Percentiles rank a stretch among this genome's conserved stretches.
Evolutionary conservation across 2,888 invertebrate species (phyloP).

Genomic region (Ornithoptera priamus): DNA sequence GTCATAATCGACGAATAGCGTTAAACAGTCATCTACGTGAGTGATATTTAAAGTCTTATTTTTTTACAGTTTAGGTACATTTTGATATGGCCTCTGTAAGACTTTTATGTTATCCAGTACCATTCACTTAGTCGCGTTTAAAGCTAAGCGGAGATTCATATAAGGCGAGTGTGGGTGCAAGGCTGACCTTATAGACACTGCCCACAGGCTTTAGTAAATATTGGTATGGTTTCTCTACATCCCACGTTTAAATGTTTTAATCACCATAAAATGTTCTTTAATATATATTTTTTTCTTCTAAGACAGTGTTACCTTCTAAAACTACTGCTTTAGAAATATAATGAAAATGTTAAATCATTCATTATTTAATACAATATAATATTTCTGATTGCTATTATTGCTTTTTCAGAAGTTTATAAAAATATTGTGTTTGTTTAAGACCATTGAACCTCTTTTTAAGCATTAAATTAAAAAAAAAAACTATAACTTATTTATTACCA

Average conservation of each 20-base stretch:
- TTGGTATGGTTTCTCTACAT: constrained; percentile 73
- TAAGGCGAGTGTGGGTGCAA: constrained; percentile 77
- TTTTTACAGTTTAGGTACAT: constrained; percentile 33
- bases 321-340: too few relatives aligned
- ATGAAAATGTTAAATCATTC: too few relatives aligned
- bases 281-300: neutral
- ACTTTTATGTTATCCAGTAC: constrained; percentile 37
- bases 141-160: constrained; percentile 66
- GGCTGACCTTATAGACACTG: constrained; percentile 77
- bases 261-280: constrained; percentile 45
- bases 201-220: constrained; percentile 70
- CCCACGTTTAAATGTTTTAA: constrained; percentile 66
- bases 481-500: too few relatives aligned
- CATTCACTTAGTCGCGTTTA: constrained; percentile 41
- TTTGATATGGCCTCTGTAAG: constrained; percentile 33
- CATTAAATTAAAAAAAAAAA: too few relatives aligned
- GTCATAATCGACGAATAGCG: constrained; percentile 41
- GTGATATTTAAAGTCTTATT: constrained; percentile 27
- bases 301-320: neutral
- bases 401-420: too few relatives aligned
- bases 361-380: too few relatives aligned
- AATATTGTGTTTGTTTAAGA: too few relatives aligned
- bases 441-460: too few relatives aligned
- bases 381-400: too few relatives aligned
- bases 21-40: constrained; percentile 22